Base-by-base conservation (phyloP, 1,140 invertebrate species). In the Drosophila chauvacae region DNA sequence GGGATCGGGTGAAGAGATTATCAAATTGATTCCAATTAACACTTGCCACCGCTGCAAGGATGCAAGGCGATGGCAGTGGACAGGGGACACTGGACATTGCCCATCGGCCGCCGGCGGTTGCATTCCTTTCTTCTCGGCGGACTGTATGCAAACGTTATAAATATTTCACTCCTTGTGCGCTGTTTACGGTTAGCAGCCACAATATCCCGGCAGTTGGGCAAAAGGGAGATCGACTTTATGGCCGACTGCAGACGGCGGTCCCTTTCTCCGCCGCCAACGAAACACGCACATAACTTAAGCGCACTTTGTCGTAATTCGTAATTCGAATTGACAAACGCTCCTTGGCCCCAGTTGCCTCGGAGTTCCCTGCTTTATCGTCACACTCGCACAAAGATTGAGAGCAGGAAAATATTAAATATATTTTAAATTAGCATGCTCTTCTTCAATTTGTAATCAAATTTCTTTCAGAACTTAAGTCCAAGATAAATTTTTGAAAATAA, bases 21-120 rank as follows among this genome's bases (percentile, higher is more conserved):
- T 91, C 86, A 92, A 92, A 92, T 92, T 92, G 91, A 92, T 91
- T 92, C 87, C 91, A 91, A 92, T 92, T 92, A 92, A 92, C 91
- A 92, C 91, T 92, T 92, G 91, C 91, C 91, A 92, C 91, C 77
- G 91, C 79, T 76, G 56, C 78, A 85, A 68, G 73, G 72, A 77
- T n/a, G n/a, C n/a, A n/a, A n/a, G 48, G 51, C 33, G 13, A 47
- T 57, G 48, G 50, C 30, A 7, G 16, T 28, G 47, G 41, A 30
- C 71, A 56, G 11, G n/a, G 41, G 50, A 42, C 57, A 58, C 11
- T 45, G 65, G 58, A 41, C 55, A 76, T 56, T 53, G 61, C 39
- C 30, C 68, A 48, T 30, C 10, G 69, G 65, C 53, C 69, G 60
- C 23, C 39, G 75, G 59, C 70, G 37, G 45, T 30, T 73, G 70